These are phyloP conservation scores for Cecropterus lyciades DNA, from an alignment of 1,140 invertebrate species.

Conservation along the genomic window DNA sequence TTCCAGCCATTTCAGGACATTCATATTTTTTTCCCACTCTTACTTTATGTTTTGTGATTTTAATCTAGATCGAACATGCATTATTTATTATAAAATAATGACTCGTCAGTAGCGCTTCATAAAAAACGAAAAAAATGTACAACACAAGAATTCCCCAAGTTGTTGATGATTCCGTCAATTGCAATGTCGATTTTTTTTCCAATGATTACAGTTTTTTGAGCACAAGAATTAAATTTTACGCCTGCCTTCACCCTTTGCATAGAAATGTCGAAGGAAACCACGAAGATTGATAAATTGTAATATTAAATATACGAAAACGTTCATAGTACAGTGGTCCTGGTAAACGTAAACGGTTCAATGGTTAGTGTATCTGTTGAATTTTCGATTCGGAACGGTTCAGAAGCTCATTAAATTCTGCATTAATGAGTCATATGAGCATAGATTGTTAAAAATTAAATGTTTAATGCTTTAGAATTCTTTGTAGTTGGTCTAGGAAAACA, in stretches of 20 bases:
- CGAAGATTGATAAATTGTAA: neutral
- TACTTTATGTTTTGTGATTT: no score
- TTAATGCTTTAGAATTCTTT: no score
- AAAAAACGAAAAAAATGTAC: neutral
- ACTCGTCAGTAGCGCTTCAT: neutral
- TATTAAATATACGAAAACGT: neutral
- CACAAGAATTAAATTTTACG: slow-evolving; percentile 1
- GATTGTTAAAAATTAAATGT: no score
- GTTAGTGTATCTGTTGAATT: no score
- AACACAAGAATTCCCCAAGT: neutral
- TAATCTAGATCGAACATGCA: no score
- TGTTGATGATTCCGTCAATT: neutral
- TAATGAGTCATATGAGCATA: no score
- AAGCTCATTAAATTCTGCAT: no score
- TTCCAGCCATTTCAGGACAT: no score
- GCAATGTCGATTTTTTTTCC: neutral
- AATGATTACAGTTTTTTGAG: neutral
- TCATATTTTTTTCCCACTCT: no score
- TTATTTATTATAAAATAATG: neutral
- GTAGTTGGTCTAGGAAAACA: no score
- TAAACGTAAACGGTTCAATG: neutral
- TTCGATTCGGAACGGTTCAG: no score
- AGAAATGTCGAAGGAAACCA: neutral
- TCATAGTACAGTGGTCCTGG: neutral
- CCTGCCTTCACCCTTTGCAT: neutral